Percentiles rank a stretch among this genome's conserved stretches.
phyloP scores from a whole-genome alignment of 2,888 invertebrate species.

The Protonemura montana region DNA sequence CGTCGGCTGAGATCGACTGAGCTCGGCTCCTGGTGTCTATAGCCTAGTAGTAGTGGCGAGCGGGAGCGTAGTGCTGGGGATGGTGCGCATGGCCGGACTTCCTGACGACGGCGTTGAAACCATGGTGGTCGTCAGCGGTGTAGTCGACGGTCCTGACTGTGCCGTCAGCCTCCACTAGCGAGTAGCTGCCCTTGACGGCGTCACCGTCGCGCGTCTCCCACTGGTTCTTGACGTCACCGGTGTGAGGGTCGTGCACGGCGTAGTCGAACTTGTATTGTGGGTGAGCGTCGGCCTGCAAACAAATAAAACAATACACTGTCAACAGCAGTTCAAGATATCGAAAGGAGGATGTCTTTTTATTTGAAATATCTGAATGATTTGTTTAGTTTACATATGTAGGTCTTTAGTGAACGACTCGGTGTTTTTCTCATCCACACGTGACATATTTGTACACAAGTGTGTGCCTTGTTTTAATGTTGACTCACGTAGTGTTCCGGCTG shows the following conservation, averaged over 20 bases:
- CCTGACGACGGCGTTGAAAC: slow-evolving; percentile 54
- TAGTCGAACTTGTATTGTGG: slow-evolving; percentile 45
- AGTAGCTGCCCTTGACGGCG: slow-evolving; percentile 44
- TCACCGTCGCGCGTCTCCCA: slow-evolving; percentile 44
- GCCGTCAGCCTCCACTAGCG: slow-evolving; percentile 43
- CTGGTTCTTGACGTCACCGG: slow-evolving; percentile 46
- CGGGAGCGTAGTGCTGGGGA: slow-evolving; percentile 28
- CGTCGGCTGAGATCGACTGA: too few species aligned
- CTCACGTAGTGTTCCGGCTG: too few species aligned
- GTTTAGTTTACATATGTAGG: too few species aligned
- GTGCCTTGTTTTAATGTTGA: too few species aligned
- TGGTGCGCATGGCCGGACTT: slow-evolving; percentile 51
- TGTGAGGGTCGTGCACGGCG: slow-evolving; percentile 43
- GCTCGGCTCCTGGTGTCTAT: background rate
- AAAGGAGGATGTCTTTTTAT: too few species aligned
- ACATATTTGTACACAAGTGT: too few species aligned
- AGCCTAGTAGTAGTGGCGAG: background rate
- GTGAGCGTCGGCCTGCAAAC: slow-evolving; percentile 25
- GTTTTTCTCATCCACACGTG: too few species aligned
- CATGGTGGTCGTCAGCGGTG: slow-evolving; percentile 53
- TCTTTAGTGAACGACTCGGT: too few species aligned
- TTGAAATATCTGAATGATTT: too few species aligned
- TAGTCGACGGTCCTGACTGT: slow-evolving; percentile 52
- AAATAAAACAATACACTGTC: too few species aligned
- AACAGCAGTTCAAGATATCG: too few species aligned